Percentiles rank a stretch among this genome's conserved stretches.
Evolutionary conservation across 2,113 vertebrate species (phyloP).

Genomic region (Osmerus mordax): DNA sequence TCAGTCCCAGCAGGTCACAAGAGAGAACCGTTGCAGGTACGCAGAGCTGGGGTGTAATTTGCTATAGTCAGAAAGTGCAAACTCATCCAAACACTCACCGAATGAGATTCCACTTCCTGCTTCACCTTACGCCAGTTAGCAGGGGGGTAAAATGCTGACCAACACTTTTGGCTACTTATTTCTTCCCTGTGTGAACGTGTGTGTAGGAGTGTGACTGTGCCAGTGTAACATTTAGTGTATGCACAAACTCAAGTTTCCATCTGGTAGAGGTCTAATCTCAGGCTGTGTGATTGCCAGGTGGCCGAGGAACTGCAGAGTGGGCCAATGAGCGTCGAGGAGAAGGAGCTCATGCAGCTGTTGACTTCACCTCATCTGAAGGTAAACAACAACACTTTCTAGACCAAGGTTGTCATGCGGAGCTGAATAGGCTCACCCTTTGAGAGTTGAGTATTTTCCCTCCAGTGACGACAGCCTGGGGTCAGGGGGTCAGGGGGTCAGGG

Average conservation of each 20-base stretch:
- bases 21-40: slow-evolving; percentile 33
- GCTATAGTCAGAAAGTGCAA: slow-evolving; percentile 55
- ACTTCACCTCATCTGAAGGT: slow-evolving; percentile 91
- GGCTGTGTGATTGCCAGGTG: slow-evolving; percentile 73
- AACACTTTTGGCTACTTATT: slow-evolving; percentile 32
- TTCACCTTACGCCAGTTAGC: slow-evolving; percentile 43
- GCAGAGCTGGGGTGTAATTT: slow-evolving; percentile 42
- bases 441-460: neutral
- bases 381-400: slow-evolving; percentile 18
- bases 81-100: slow-evolving; percentile 48
- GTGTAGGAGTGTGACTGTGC: slow-evolving; percentile 1
- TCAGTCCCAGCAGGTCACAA: slow-evolving; percentile 39
- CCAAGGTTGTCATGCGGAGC: neutral
- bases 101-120: slow-evolving; percentile 58
- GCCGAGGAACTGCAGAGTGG: slow-evolving; percentile 89
- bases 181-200: slow-evolving; percentile 6
- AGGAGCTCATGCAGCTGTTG: slow-evolving; percentile 86
- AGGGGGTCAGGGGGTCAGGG: no score
- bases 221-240: neutral
- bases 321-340: slow-evolving; percentile 84
- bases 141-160: slow-evolving; percentile 57
- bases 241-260: neutral
- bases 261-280: neutral
- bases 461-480: neutral
- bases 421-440: no score